Base-by-base conservation (phyloP, 2,113 vertebrate genomes). In the Leiothrix lutea region DNA sequence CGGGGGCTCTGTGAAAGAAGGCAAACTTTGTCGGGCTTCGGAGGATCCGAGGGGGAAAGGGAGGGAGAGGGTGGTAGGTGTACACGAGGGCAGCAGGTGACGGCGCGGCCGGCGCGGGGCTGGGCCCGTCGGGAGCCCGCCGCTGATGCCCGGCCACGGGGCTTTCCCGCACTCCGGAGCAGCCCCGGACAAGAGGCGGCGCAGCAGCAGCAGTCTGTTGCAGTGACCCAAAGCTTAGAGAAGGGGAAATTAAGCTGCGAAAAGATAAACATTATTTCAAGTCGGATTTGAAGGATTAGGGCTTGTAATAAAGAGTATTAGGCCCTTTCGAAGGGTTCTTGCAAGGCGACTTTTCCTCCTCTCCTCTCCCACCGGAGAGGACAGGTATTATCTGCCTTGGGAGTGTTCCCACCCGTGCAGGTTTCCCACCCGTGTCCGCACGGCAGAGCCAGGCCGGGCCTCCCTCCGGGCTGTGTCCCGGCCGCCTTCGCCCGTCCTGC, bases 181-280 rank as follows among this genome's bases (percentile, higher is more conserved):
- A 19, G 51, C 25, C 42, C 83, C 11, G 80, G 69, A 80, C 79
- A 36, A 95, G 93, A 60, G 80, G 96, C 84, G 54, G 80, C 53
- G 6, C 1, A 50, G 48, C 48, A 83, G 47, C 53, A 56, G 54
- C 87, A 31, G 94, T 83, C 91, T 83, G 65, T 81, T 80, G 86
- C 94, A 81, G 90, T 98, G 98, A 98, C 98, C 98, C 26, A 71
- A 57, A 97, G 95, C 92, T 98, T 96, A 97, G 95, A 97, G 97
- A 77, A 92, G 71, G 61, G 94, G 88, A 98, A 98, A 98, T 98
- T 98, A 98, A 98, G 93, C 97, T 95, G 94, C 73, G 57, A 97
- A 98, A 98, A 98, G 97, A 98, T 98, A 98, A 99, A 98, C 97
- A 98, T 98, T 97, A 98, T 98, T 98, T 98, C 97, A 97, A 98